phyloP scores from a whole-genome alignment of 2,888 invertebrate species.

The Keiferia lycopersicella region DNA sequence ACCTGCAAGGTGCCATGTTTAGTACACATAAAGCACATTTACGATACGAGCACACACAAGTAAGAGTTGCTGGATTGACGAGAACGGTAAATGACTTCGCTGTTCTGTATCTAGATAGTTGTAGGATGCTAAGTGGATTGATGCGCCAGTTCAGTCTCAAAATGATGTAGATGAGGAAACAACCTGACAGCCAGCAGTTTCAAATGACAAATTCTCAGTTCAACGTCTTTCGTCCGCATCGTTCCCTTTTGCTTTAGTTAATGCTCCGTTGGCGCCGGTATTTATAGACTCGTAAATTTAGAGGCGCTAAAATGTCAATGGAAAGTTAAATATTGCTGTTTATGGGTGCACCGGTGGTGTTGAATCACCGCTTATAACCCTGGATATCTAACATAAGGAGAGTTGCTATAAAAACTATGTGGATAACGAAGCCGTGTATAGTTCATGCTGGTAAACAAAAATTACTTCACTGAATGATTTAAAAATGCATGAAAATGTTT shows the following conservation, averaged over 20 bases:
- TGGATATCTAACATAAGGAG: not conserved
- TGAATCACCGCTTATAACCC: conserved; percentile 13
- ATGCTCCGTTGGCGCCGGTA: conserved; percentile 59
- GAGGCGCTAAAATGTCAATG: conserved; percentile 36
- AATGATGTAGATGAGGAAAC: not conserved
- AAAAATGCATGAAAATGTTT: too few relatives aligned
- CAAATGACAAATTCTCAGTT: not conserved
- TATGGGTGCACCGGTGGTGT: conserved; percentile 8
- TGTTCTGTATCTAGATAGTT: not conserved
- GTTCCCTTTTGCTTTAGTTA: conserved; percentile 49
- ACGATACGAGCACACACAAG: conserved; percentile 4
- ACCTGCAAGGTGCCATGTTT: not conserved
- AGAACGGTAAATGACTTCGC: not conserved
- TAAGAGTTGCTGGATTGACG: not conserved
- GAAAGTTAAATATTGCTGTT: conserved; percentile 12
- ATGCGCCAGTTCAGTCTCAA: not conserved
- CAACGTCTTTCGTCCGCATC: not conserved
- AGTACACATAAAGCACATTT: not conserved
- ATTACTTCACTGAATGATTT: not conserved
- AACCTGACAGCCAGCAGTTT: not conserved
- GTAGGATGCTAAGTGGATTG: not conserved
- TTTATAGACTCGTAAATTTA: conserved; percentile 54
- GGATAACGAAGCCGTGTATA: not conserved
- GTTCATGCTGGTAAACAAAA: not conserved
- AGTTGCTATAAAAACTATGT: not conserved